Conservation (phyloP, 2,888 invertebrate genomes). For the Erannis defoliaria region DNA sequence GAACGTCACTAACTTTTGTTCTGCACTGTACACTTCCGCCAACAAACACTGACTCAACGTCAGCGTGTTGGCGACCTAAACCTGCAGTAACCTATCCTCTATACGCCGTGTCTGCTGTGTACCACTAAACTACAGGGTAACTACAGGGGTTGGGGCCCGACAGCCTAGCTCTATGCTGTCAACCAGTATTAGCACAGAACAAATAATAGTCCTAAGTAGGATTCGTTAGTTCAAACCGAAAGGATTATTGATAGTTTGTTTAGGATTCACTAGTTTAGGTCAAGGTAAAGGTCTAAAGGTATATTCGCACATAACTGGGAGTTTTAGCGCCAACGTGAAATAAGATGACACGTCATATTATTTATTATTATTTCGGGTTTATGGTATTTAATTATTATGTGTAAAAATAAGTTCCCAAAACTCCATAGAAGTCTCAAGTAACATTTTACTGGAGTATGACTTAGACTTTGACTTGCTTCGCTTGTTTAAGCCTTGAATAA, state of each 20-base stretch:
- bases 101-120: conserved; percentile 2
- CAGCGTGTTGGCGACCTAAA: neutral
- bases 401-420: too few relatives aligned
- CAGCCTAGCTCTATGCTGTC: neutral
- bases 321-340: too few relatives aligned
- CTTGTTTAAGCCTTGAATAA: too few relatives aligned
- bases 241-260: neutral
- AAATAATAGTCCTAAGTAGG: too few relatives aligned
- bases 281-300: neutral
- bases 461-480: too few relatives aligned
- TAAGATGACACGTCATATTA: too few relatives aligned
- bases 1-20: neutral
- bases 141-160: neutral
- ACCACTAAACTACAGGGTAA: conserved; percentile 2
- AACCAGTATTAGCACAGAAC: neutral
- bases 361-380: too few relatives aligned
- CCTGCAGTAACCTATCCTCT: conserved; percentile 8
- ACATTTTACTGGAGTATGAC: too few relatives aligned
- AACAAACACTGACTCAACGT: neutral
- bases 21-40: neutral
- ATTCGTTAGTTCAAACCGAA: neutral
- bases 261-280: neutral
- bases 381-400: too few relatives aligned
- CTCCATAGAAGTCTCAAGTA: too few relatives aligned
- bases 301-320: neutral